phyloP scores from a whole-genome alignment of 2,113 vertebrate species.

The Triplophysa rosa region DNA sequence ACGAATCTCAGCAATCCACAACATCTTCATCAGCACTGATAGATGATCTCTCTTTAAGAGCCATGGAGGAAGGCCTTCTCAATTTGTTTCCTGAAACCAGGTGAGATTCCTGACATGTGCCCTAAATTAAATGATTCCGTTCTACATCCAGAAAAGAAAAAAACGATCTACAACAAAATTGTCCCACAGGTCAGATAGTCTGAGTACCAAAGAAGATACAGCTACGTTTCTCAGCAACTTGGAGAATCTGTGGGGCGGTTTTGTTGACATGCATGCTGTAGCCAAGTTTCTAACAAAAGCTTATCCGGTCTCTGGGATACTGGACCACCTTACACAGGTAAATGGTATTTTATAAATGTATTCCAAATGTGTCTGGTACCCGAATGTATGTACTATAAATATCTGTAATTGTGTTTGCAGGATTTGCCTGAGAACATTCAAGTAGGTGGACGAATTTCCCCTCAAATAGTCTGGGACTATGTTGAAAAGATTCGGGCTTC shows the following conservation, averaged over 20 bases:
- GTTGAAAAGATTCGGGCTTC: constrained; percentile 98
- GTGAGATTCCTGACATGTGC: constrained; percentile 47
- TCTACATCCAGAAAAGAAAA: too few species aligned
- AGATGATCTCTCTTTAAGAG: constrained; percentile 83
- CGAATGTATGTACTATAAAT: neutral
- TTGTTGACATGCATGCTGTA: constrained; percentile 94
- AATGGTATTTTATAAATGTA: neutral
- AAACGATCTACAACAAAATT: neutral
- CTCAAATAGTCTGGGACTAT: constrained; percentile 97
- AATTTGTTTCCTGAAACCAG: constrained; percentile 69
- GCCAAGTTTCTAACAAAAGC: constrained; percentile 95
- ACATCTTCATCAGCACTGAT: constrained; percentile 69
- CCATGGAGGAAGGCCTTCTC: constrained; percentile 85
- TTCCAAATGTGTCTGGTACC: neutral
- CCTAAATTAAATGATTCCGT: too few species aligned
- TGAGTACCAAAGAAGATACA: constrained; percentile 81
- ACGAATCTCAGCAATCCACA: constrained; percentile 73
- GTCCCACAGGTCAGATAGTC: constrained; percentile 62
- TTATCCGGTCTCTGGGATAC: constrained; percentile 90
- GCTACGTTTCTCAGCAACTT: constrained; percentile 85
- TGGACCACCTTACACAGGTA: constrained; percentile 92
- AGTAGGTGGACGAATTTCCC: constrained; percentile 95
- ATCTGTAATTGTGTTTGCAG: constrained; percentile 62
- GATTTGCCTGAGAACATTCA: constrained; percentile 95
- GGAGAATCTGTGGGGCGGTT: constrained; percentile 90